phyloP scores from a whole-genome alignment of 2,113 vertebrate genomes.

The Dunckerocampus dactyliophorus region DNA sequence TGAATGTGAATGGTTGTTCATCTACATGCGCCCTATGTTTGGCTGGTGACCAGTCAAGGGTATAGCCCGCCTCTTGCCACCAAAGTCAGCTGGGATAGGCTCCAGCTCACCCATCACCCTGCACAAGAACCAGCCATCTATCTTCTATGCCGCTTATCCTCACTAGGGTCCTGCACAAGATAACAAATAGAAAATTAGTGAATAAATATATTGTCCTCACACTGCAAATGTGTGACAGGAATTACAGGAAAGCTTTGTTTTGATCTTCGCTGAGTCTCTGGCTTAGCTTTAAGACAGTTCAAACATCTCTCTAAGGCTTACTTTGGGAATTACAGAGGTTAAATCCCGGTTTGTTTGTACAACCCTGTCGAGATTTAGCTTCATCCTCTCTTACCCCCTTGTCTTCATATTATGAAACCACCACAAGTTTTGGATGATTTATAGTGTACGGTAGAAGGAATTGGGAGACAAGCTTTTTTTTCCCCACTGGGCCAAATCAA shows the following conservation, averaged over 20 bases:
- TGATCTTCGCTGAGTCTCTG: neutral
- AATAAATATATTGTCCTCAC: neutral
- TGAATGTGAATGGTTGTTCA: no score
- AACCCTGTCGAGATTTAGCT: conserved; percentile 22
- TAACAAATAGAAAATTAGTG: no score
- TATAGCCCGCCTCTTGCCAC: no score
- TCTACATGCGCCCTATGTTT: no score
- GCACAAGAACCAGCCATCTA: no score
- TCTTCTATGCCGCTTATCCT: no score
- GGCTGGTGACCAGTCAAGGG: no score
- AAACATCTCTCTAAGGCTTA: conserved; percentile 3
- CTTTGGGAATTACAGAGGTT: conserved; percentile 15
- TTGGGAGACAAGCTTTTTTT: conserved; percentile 31
- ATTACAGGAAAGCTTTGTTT: neutral
- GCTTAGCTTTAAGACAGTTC: neutral
- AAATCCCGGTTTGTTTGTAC: conserved; percentile 17
- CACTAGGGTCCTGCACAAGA: no score
- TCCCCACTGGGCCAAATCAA: conserved; percentile 37
- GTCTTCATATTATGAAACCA: conserved; percentile 48
- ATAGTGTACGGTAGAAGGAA: conserved; percentile 59
- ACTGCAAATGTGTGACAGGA: neutral
- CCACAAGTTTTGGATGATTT: conserved; percentile 50
- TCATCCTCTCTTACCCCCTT: conserved; percentile 43
- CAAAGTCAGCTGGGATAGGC: no score
- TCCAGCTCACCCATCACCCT: no score